Evolutionary conservation across 92 coral and sea anemone species (phyloP).

Genomic region (Epizoanthus fatuus): DNA sequence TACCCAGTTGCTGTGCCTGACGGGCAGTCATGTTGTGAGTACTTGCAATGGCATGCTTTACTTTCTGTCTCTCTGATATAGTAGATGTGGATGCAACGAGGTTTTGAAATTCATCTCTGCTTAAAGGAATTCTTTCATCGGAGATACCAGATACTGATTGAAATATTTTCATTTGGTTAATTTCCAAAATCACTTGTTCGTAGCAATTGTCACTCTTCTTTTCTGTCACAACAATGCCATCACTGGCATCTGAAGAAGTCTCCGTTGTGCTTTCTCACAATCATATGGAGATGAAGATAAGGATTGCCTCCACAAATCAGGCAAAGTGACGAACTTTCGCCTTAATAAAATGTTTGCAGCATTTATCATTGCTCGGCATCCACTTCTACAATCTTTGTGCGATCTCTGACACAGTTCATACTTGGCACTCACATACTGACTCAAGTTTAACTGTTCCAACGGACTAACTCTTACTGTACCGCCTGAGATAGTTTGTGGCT

Average conservation of each 20-base stretch:
- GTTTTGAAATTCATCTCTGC: too few relatives aligned
- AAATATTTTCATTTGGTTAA: constrained; percentile 9
- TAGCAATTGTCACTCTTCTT: constrained; percentile 3
- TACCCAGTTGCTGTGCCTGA: too few relatives aligned
- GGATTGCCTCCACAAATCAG: constrained; percentile 2
- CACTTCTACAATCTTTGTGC: constrained; percentile 48
- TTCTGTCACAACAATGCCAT: constrained; percentile 36
- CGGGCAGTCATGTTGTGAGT: too few relatives aligned
- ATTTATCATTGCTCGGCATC: constrained; percentile 63
- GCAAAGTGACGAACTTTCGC: constrained; percentile 62
- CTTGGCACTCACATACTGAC: constrained; percentile 17
- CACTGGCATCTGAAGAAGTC: constrained; percentile 69
- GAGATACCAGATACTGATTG: not conserved
- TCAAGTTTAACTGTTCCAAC: constrained; percentile 20
- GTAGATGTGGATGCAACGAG: too few relatives aligned
- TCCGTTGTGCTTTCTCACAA: constrained; percentile 69
- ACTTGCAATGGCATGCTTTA: too few relatives aligned
- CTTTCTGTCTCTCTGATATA: too few relatives aligned
- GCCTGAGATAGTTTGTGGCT: constrained; percentile 1
- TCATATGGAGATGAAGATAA: constrained; percentile 17
- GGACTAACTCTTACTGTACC: constrained; percentile 17
- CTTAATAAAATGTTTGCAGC: constrained; percentile 60
- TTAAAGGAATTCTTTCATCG: too few relatives aligned
- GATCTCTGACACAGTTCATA: constrained; percentile 18
- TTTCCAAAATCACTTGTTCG: not conserved